These are phyloP conservation scores for Varecia variegata DNA, from an alignment of 2,797 vertebrate genomes.

Conservation along the genomic window DNA sequence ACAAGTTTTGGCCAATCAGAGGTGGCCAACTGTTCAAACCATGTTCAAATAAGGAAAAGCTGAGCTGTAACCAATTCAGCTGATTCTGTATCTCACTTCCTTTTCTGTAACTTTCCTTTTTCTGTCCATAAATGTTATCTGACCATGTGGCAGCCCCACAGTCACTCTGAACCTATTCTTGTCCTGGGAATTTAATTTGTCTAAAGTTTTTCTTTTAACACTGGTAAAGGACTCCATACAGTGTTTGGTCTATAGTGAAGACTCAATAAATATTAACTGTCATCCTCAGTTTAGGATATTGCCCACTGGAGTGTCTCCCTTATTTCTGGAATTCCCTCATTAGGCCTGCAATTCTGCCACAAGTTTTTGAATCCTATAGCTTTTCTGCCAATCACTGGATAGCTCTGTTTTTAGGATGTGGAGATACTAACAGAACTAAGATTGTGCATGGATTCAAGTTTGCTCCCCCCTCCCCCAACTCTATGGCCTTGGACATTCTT, in stretches of 20 bases:
- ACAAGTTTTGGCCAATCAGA: background rate
- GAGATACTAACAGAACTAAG: background rate
- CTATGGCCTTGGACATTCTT: background rate
- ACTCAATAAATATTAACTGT: background rate
- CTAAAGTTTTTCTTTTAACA: background rate
- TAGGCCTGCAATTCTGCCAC: background rate
- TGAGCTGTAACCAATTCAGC: background rate
- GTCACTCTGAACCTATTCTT: background rate
- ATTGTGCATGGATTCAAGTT: background rate
- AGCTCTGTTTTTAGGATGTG: background rate
- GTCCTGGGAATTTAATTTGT: background rate
- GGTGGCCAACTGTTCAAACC: background rate
- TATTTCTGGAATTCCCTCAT: background rate
- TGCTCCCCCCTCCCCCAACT: background rate
- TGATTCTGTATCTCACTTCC: background rate
- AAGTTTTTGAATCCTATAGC: background rate
- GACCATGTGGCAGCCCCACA: background rate
- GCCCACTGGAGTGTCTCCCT: background rate
- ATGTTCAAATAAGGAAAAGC: background rate
- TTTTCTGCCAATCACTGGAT: background rate
- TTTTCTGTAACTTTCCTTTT: background rate
- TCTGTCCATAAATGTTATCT: background rate
- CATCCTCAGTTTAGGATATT: background rate
- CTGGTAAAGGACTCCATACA: background rate
- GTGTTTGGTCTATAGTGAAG: background rate